Base-by-base conservation (phyloP, 2,113 vertebrate species). In the Camelus dromedarius region DNA sequence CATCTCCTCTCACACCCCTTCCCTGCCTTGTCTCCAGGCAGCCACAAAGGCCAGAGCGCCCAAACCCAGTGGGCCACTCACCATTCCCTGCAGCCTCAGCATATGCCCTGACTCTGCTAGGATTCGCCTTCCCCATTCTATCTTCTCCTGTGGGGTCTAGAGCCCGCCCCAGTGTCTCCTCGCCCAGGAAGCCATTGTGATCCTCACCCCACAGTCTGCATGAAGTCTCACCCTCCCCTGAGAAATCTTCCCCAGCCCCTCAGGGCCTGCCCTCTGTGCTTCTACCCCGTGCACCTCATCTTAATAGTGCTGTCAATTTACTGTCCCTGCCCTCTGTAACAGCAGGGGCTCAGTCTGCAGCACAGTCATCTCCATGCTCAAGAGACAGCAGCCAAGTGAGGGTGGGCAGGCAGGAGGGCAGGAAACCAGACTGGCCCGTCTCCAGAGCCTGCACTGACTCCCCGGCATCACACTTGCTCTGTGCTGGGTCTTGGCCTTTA, bases 151-250 rank as follows among this genome's bases (percentile, higher is more conserved):
- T 14, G 30, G 48, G 14, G 52, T 18, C 52, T 5, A 30, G 32
- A 46, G 38, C 22, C 60, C 28, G 15, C 16, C 19, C 2, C n/a
- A n/a, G 28, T 1, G 54, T 30, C 54, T 38, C 3, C 10, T 19
- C 1, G 13, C 46, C 30, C 10, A 38, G 12, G 24, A 70, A 85
- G 70, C 35, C 1, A 28, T 19, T 6, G 4, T 38, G 73, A 42
- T 22, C 5, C 18, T 28, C 7, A 20, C 19, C 52, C 15, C 2
- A 6, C 0, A 0, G 11, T 14, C 69, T 50, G 46, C n/a, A 3
- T 2, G 15, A 14, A n/a, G 42, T 50, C 69, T 30, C 12, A 26
- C 22, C 62, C 12, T 48, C 24, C 11, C n/a, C n/a, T 3, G 38
- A 60, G 81, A 64, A 14, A 3, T 50, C 82, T 52, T 48, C n/a